A percentile compares a stretch with the other conserved stretches of the same genome.
phyloP scores from a whole-genome alignment of 1,140 invertebrate genomes.

The Drosophila equinoxialis region DNA sequence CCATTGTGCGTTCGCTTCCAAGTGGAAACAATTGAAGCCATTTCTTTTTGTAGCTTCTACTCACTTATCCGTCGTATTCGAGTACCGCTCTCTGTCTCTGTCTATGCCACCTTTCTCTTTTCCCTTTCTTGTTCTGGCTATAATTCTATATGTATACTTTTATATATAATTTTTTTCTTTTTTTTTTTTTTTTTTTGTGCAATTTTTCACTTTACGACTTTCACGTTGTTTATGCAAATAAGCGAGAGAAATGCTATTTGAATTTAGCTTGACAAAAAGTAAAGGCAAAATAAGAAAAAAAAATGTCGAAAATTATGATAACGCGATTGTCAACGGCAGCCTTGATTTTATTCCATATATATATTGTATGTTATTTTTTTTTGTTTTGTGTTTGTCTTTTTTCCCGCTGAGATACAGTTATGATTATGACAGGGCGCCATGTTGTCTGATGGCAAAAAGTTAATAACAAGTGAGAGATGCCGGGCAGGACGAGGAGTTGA shows the following conservation, averaged over 20 bases:
- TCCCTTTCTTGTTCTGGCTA: conserved; percentile 41
- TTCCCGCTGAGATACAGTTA: conserved; percentile 52
- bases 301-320: conserved; percentile 64
- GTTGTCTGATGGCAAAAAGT: conserved; percentile 58
- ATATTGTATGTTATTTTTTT: conserved; percentile 16
- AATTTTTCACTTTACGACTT: conserved; percentile 80
- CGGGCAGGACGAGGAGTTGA: neutral
- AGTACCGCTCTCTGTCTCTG: conserved; percentile 25
- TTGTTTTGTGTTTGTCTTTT: conserved; percentile 12
- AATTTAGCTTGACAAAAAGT: conserved; percentile 56
- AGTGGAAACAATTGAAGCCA: conserved; percentile 46
- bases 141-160: conserved; percentile 10
- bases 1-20: conserved; percentile 39
- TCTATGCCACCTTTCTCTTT: conserved; percentile 38
- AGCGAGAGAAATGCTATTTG: conserved; percentile 72
- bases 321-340: conserved; percentile 74
- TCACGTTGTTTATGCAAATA: conserved; percentile 79
- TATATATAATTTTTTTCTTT: conserved; percentile 24
- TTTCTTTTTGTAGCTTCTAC: conserved; percentile 38
- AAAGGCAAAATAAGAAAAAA: neutral
- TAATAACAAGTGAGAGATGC: conserved; percentile 40
- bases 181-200: conserved; percentile 57
- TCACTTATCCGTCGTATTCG: conserved; percentile 40
- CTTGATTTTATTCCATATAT: conserved; percentile 50
- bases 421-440: conserved; percentile 71